Evolutionary conservation across 2,797 vertebrate genomes (phyloP).

Genomic region (Crenuchus spilurus): DNA sequence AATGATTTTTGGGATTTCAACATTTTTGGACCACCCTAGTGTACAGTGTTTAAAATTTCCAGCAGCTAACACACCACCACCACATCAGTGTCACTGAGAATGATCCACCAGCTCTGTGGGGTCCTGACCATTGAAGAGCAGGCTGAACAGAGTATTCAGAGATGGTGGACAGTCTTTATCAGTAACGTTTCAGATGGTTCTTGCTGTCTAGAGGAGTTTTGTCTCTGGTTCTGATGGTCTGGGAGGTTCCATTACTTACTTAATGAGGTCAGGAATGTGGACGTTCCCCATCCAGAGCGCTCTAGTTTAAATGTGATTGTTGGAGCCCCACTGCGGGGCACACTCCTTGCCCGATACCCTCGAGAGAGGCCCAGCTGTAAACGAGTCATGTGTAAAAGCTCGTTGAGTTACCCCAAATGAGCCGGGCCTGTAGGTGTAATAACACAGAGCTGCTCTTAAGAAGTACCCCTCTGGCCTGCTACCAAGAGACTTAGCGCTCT

Average conservation of each 20-base stretch:
- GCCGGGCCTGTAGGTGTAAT: constrained; percentile 54
- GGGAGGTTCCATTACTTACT: constrained; percentile 11
- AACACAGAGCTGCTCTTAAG: constrained; percentile 54
- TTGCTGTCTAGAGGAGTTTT: too few species aligned
- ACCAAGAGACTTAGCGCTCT: constrained; percentile 48
- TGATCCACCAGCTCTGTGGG: too few species aligned
- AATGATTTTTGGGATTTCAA: too few species aligned
- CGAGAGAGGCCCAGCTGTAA: constrained; percentile 41
- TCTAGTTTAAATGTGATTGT: neutral
- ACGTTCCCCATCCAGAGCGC: neutral
- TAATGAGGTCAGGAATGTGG: neutral
- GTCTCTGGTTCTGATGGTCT: constrained; percentile 57
- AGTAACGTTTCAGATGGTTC: too few species aligned
- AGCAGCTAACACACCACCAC: too few species aligned
- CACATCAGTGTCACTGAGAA: too few species aligned
- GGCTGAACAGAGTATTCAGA: too few species aligned
- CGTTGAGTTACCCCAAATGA: constrained; percentile 59
- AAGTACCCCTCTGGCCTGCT: constrained; percentile 60
- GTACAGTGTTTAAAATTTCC: too few species aligned
- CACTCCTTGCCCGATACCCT: constrained; percentile 4
- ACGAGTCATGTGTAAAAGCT: constrained; percentile 56
- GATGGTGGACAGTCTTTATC: too few species aligned
- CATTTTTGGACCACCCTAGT: too few species aligned
- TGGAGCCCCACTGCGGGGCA: constrained; percentile 8
- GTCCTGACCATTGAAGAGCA: too few species aligned